A percentile compares a stretch with the other conserved stretches of the same genome.
Evolutionary conservation across 2,888 invertebrate species (phyloP).

Genomic region (Dynastes maya): DNA sequence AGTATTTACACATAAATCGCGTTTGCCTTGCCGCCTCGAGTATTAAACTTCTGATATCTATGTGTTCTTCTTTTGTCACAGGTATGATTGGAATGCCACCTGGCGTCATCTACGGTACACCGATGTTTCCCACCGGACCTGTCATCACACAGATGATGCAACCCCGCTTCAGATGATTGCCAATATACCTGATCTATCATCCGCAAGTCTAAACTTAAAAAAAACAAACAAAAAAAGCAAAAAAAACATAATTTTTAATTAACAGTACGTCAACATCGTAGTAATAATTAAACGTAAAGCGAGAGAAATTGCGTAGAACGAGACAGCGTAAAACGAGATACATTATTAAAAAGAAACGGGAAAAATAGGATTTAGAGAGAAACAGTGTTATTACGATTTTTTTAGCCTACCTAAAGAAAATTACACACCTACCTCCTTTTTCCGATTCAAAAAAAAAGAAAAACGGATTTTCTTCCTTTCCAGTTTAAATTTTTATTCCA

Average conservation of each 20-base stretch:
- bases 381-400: slow-evolving; percentile 12
- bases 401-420: slow-evolving; percentile 3
- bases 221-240: slow-evolving; percentile 3
- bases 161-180: slow-evolving; percentile 91
- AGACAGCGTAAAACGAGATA: slow-evolving; percentile 10
- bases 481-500: neutral
- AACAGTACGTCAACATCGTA: slow-evolving; percentile 3
- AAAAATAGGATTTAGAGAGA: slow-evolving; percentile 1
- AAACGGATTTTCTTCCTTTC: neutral
- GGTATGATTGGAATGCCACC: slow-evolving; percentile 71
- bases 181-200: slow-evolving; percentile 75
- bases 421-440: neutral
- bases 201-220: slow-evolving; percentile 66
- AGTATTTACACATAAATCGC: neutral
- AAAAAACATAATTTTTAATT: slow-evolving; percentile 8
- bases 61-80: slow-evolving; percentile 62
- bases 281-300: slow-evolving; percentile 4
- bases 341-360: neutral
- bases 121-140: slow-evolving; percentile 69
- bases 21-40: neutral
- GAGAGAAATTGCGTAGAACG: slow-evolving; percentile 13
- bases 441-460: neutral
- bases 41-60: slow-evolving; percentile 14
- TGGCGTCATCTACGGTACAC: slow-evolving; percentile 69
- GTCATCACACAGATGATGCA: slow-evolving; percentile 79